Base-by-base conservation (phyloP, 1,140 invertebrate genomes). In the Meloidogyne hapla region DNA sequence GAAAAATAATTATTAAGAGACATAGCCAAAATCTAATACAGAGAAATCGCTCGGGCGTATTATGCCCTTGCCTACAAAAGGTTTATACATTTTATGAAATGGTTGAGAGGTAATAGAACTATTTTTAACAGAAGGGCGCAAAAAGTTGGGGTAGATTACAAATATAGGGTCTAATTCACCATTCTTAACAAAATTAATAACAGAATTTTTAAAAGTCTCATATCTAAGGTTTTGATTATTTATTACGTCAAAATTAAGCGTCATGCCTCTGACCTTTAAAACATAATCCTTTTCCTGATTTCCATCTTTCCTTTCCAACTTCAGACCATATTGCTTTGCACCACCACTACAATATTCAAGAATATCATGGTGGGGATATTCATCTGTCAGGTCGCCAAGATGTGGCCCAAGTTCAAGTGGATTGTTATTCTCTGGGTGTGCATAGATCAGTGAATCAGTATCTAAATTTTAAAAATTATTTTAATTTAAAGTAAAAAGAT, bases 251-350 rank as follows among this genome's bases (percentile, higher is more conserved):
- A 28, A 66, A 15, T 66, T 38, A 13, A 66, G 64, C 0, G 64
- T 66, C 13, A 66, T 18, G 13, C 64, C 64, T 13, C 64, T 66
- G 26, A 66, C 38, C 38, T 66, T 66, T 18, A 66, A 66, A 66
- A 28, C 64, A 66, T 66, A 21, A 12, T 66, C 64, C 13, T 15
- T 15, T 5, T 21, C 64, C 26, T 12, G 26, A n/a, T 66, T 66
- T 21, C 26, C 64, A 21, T 66, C n/a, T 6, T 21, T 66, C 64
- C 64, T 26, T 6, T 21, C 3, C 15, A 66, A 38, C 6, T 15
- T 66, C 64, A 66, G n/a, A 0, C 64, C 64, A 15, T 66, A 66
- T 13, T 66, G 26, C n/a, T 66, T 66, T 26, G 26, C 26, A 0
- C 64, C 64, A 21, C 26, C 64, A 21, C 64, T 66, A 18, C 26